Conservation (phyloP, 2,797 vertebrate species). For the Spatula versicolor region DNA sequence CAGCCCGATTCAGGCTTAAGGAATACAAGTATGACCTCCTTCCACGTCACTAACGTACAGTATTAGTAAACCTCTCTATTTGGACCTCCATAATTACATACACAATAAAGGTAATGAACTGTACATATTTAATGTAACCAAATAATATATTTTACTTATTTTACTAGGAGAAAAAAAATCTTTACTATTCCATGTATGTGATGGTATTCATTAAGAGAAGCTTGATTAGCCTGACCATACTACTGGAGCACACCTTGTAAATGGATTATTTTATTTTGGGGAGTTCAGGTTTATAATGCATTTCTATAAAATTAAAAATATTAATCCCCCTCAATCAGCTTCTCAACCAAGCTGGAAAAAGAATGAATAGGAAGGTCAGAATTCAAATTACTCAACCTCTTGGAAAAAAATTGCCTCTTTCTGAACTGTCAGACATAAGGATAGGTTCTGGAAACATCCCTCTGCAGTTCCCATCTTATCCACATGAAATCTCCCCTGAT, state of each 20-base stretch:
- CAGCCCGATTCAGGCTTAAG: neutral
- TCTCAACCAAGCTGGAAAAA: neutral
- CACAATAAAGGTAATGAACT: neutral
- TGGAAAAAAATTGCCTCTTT: neutral
- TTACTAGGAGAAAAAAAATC: neutral
- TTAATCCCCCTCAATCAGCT: neutral
- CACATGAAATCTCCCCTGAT: neutral
- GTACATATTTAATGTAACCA: neutral
- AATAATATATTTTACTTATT: neutral
- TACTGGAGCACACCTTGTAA: neutral
- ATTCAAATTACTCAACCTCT: neutral
- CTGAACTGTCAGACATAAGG: neutral
- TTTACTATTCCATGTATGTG: neutral
- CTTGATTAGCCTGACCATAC: neutral
- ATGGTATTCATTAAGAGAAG: neutral
- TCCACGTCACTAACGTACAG: neutral
- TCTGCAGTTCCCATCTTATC: neutral
- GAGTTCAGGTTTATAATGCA: neutral
- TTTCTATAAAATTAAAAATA: neutral
- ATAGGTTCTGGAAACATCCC: neutral
- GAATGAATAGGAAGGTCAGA: neutral
- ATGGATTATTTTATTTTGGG: neutral
- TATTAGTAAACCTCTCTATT: neutral
- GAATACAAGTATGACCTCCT: neutral
- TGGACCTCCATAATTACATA: neutral